These are phyloP conservation scores for Coptodon bakossiorum DNA, from an alignment of 2,113 vertebrate species.

Conservation along the genomic window DNA sequence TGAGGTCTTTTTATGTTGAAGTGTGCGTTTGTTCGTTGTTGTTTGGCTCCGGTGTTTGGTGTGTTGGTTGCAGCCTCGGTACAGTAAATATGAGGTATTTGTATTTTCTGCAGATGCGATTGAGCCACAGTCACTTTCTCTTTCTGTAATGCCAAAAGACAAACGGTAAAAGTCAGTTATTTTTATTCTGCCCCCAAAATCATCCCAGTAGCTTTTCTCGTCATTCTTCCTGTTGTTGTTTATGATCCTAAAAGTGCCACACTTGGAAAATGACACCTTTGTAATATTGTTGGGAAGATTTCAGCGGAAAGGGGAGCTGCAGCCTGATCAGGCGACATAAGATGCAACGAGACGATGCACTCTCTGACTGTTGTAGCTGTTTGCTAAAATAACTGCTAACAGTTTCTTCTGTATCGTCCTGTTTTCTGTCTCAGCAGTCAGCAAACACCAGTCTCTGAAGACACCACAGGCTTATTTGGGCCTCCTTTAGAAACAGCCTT, in stretches of 20 bases:
- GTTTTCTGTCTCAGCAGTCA: slow-evolving; percentile 62
- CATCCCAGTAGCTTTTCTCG: rapidly evolving
- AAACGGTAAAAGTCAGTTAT: rapidly evolving
- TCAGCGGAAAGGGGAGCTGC: rapidly evolving
- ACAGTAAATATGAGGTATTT: not conserved
- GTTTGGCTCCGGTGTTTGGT: not conserved
- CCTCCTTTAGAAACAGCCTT: slow-evolving; percentile 90
- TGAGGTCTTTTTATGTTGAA: not conserved
- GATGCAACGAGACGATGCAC: not conserved
- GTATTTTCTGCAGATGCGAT: not conserved
- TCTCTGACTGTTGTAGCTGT: not conserved
- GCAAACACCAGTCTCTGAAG: slow-evolving; percentile 71
- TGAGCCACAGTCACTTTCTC: not conserved
- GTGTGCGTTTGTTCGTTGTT: rapidly evolving
- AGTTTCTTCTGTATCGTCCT: not conserved
- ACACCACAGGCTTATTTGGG: slow-evolving; percentile 82
- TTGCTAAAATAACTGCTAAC: not conserved
- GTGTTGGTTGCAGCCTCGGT: not conserved
- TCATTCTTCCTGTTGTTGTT: not conserved
- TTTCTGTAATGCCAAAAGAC: not conserved
- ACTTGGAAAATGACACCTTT: not conserved
- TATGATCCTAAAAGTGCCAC: not conserved
- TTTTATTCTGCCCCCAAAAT: not conserved
- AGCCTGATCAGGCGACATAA: not conserved
- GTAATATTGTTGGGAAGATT: not conserved